Percentiles rank a stretch among this genome's conserved stretches.
phyloP scores from a whole-genome alignment of 2,888 invertebrate species.

The Pimpla rufipes region DNA sequence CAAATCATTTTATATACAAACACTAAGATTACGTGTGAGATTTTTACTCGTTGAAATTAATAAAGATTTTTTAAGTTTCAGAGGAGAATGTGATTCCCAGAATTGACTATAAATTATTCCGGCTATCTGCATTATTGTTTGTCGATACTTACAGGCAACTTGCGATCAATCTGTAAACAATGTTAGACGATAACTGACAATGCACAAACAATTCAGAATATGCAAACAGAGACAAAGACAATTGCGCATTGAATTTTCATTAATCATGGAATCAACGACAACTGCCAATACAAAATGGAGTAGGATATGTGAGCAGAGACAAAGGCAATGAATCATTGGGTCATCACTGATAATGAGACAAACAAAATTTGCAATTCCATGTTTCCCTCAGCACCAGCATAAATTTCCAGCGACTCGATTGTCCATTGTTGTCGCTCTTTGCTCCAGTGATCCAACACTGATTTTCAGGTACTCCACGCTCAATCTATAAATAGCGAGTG shows the following conservation, averaged over 20 bases:
- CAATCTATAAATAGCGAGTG: neutral
- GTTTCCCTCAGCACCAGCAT: too few species aligned
- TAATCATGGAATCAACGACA: neutral
- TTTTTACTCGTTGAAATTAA: neutral
- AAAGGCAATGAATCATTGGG: slow-evolving; percentile 5
- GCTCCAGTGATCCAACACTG: too few species aligned
- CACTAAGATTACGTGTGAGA: neutral
- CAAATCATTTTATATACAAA: neutral
- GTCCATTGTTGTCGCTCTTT: neutral
- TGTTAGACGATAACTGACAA: slow-evolving; percentile 2
- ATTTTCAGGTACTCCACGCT: neutral
- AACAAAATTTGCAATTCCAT: neutral
- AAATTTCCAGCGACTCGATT: too few species aligned
- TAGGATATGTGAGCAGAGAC: neutral
- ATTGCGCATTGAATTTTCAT: neutral
- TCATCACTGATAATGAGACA: neutral
- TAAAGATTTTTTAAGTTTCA: neutral
- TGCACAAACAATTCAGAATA: neutral
- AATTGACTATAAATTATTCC: neutral
- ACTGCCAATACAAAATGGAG: neutral
- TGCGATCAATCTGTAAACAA: slow-evolving; percentile 14
- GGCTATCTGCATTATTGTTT: neutral
- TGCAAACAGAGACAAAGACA: slow-evolving; percentile 1
- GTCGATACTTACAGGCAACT: slow-evolving; percentile 17
- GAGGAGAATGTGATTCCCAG: neutral